Conservation (phyloP, 2,888 invertebrate genomes). For the Hyposoter didymator region DNA sequence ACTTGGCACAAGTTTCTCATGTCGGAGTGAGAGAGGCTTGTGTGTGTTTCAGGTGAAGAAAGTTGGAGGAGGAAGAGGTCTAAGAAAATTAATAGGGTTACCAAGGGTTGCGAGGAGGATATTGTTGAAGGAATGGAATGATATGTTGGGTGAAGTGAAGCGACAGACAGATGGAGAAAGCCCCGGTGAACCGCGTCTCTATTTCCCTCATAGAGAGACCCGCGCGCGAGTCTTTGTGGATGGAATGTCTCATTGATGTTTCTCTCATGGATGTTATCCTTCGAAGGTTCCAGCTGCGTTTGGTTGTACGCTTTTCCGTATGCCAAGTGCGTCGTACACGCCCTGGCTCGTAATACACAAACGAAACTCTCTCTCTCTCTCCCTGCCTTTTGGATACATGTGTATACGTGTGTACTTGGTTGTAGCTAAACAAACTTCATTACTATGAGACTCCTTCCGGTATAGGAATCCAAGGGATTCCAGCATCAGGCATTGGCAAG, state of each 20-base stretch:
- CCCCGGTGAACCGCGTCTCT: slow-evolving; percentile 68
- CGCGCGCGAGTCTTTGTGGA: slow-evolving; percentile 9
- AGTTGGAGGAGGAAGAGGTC: slow-evolving; percentile 18
- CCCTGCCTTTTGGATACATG: background rate
- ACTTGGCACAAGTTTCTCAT: slow-evolving; percentile 48
- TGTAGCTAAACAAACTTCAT: slow-evolving; percentile 82
- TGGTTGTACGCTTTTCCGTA: slow-evolving; percentile 43
- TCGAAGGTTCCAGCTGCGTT: background rate
- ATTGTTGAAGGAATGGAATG: slow-evolving; percentile 33
- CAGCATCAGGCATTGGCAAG: slow-evolving; percentile 29
- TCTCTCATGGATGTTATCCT: slow-evolving; percentile 10
- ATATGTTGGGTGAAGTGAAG: background rate
- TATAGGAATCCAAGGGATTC: slow-evolving; percentile 7
- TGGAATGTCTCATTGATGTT: slow-evolving; percentile 65
- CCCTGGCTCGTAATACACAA: slow-evolving; percentile 6
- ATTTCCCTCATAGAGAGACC: slow-evolving; percentile 62
- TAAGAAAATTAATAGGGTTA: slow-evolving; percentile 52
- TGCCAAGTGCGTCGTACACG: slow-evolving; percentile 25
- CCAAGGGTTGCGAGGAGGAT: slow-evolving; percentile 43
- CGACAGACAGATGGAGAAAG: slow-evolving; percentile 25
- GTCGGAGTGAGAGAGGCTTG: slow-evolving; percentile 35
- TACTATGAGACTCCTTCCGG: slow-evolving; percentile 73
- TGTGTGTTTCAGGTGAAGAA: slow-evolving; percentile 21
- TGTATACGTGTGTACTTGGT: background rate
- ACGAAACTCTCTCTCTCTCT: background rate